Base-by-base conservation (phyloP, 1,140 invertebrate species). In the Tigriopus japonicus region DNA sequence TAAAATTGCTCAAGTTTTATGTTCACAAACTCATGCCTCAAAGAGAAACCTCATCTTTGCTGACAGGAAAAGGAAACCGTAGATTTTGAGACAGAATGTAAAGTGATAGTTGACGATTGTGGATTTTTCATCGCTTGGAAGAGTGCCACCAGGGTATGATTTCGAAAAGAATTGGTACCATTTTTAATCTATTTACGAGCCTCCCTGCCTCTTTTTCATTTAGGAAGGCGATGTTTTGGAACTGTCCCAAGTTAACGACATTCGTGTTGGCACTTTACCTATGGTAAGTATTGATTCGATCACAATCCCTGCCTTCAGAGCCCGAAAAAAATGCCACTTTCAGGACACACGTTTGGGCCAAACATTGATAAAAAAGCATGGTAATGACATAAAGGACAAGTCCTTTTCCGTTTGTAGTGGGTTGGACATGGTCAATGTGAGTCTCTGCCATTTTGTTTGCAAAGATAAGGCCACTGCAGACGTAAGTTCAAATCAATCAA, bases 101-200 rank as follows among this genome's bases (percentile, higher is more conserved):
- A 82, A 59, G 92, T 98, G 70, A 88, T 88, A 75, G 92, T 98
- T 21, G 95, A 99, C 71, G 90, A 97, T 71, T 93, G 90, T 77
- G 94, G 93, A 51, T 99, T 98, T 76, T 99, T 97, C 74, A 88
- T 99, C 64, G 94, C 93, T 71, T 98, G 93, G 94, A 95, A 97
- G 73, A 93, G 90, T 70, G 92, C 96, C 65, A 86, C 86, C 63
- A 81, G 81, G 78, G 93, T 96, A 74, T 78, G 65, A 45, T 24
- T 19, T 35, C 28, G 28, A 35, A 35, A 35, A 9, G 3, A 9
- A 35, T 9, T 15, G 24, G 56, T 59, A 41, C 28, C 17, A n/a
- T 23, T 19, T 13, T 41, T 60, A 10, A 17, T 19, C 6, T 59
- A 5, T 14, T 17, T 49, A 5, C 45, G 6, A 59, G 14, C 17